Evolutionary conservation across 2,888 invertebrate genomes (phyloP).

Genomic region (Himalopsyche tibetana): DNA sequence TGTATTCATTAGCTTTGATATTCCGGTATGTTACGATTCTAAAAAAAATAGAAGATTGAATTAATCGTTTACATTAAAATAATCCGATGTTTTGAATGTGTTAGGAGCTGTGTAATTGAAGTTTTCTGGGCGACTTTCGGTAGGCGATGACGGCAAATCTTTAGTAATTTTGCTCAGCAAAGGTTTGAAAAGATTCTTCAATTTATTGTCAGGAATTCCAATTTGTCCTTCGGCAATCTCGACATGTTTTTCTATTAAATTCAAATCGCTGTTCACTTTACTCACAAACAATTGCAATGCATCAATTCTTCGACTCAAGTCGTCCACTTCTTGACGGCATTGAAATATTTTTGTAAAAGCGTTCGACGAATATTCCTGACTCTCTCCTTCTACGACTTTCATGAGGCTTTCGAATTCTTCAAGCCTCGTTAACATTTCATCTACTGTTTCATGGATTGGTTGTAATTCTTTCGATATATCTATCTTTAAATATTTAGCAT

Average conservation of each 20-base stretch:
- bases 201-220: conserved; percentile 77
- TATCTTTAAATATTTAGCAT: conserved; percentile 77
- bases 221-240: conserved; percentile 80
- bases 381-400: conserved; percentile 76
- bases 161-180: conserved; percentile 72
- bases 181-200: conserved; percentile 80
- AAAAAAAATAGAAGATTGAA: neutral
- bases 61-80: conserved; percentile 67
- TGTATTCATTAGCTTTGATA: too few relatives aligned
- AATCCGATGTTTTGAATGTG: conserved; percentile 70
- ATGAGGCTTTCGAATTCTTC: conserved; percentile 82
- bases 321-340: conserved; percentile 75
- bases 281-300: conserved; percentile 77
- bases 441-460: conserved; percentile 80
- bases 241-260: conserved; percentile 77
- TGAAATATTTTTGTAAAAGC: conserved; percentile 76
- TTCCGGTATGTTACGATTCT: too few relatives aligned
- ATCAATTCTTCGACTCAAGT: conserved; percentile 77
- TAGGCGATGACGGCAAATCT: conserved; percentile 44
- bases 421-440: conserved; percentile 81
- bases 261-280: conserved; percentile 76
- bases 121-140: conserved; percentile 68
- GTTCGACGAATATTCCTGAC: conserved; percentile 72
- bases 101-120: conserved; percentile 69
- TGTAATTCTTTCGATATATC: conserved; percentile 77